These are phyloP conservation scores for Pangasius macronema DNA, from an alignment of 2,797 vertebrate genomes.

Conservation along the genomic window DNA sequence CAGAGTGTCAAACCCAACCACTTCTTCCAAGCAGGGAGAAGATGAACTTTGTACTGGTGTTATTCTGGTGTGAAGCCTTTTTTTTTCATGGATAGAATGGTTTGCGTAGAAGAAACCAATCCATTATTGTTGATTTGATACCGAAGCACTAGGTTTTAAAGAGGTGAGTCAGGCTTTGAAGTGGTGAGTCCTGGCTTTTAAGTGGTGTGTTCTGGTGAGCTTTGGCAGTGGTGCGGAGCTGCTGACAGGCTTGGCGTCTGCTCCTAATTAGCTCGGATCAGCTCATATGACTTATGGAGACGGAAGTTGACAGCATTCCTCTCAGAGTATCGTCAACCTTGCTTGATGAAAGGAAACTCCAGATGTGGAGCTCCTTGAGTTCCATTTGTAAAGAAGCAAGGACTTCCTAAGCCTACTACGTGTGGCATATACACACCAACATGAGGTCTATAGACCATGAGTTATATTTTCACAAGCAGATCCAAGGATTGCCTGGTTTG, in stretches of 20 bases:
- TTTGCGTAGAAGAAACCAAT: not conserved
- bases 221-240: constrained; percentile 44
- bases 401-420: not conserved
- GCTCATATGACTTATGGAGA: constrained; percentile 25
- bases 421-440: not conserved
- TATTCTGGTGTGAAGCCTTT: not conserved
- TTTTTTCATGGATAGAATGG: not conserved
- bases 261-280: constrained; percentile 44
- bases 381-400: not conserved
- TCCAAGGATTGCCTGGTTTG: not conserved
- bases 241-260: constrained; percentile 50
- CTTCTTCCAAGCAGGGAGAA: not conserved
- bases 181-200: constrained; percentile 37
- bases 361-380: constrained; percentile 9
- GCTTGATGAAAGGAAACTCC: constrained; percentile 35
- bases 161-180: constrained; percentile 17
- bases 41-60: not conserved
- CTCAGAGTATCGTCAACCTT: constrained; percentile 36
- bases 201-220: constrained; percentile 44
- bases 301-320: constrained; percentile 28
- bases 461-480: constrained; percentile 19
- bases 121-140: not conserved
- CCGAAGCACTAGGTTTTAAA: constrained; percentile 18
- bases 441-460: not conserved
- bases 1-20: not conserved